Percentiles rank a stretch among this genome's conserved stretches.
phyloP scores from a whole-genome alignment of 2,113 vertebrate species.

The Zingel zingel region DNA sequence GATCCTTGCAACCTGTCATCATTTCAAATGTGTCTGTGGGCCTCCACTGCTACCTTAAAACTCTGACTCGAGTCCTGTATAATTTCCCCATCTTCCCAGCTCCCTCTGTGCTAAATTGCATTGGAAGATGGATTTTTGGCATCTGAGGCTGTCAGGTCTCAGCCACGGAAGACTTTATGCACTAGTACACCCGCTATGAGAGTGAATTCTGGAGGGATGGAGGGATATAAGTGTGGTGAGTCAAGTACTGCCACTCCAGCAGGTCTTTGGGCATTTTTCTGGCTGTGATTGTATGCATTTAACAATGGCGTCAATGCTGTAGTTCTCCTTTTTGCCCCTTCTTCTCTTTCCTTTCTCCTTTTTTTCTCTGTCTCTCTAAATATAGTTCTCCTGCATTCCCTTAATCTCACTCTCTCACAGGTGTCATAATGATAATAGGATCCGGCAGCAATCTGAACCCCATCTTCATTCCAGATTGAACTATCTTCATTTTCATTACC shows the following conservation, averaged over 20 bases:
- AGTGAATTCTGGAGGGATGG: slow-evolving; percentile 82
- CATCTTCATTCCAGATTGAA: slow-evolving; percentile 65
- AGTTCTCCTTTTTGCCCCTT: slow-evolving; percentile 45
- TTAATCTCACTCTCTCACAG: slow-evolving; percentile 38
- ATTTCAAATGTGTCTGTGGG: slow-evolving; percentile 77
- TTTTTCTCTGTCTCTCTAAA: slow-evolving; percentile 24
- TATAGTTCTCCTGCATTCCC: slow-evolving; percentile 37
- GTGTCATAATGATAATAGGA: slow-evolving; percentile 75
- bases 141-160: slow-evolving; percentile 81
- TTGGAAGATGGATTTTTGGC: slow-evolving; percentile 84
- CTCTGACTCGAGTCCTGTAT: slow-evolving; percentile 82
- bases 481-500: slow-evolving; percentile 75
- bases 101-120: slow-evolving; percentile 84
- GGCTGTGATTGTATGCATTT: slow-evolving; percentile 78
- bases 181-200: slow-evolving; percentile 81
- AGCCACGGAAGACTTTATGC: slow-evolving; percentile 80
- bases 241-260: slow-evolving; percentile 81
- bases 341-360: slow-evolving; percentile 47
- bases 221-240: slow-evolving; percentile 79
- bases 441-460: slow-evolving; percentile 66
- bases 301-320: slow-evolving; percentile 75
- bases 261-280: slow-evolving; percentile 78
- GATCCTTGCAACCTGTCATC: slow-evolving; percentile 84
- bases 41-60: slow-evolving; percentile 82
- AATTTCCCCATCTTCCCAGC: slow-evolving; percentile 81